Evolutionary conservation across 2,113 vertebrate species (phyloP), one percentile per base, ranked within the genome.

Genomic region (Gnathonemus longibarbis): DNA sequence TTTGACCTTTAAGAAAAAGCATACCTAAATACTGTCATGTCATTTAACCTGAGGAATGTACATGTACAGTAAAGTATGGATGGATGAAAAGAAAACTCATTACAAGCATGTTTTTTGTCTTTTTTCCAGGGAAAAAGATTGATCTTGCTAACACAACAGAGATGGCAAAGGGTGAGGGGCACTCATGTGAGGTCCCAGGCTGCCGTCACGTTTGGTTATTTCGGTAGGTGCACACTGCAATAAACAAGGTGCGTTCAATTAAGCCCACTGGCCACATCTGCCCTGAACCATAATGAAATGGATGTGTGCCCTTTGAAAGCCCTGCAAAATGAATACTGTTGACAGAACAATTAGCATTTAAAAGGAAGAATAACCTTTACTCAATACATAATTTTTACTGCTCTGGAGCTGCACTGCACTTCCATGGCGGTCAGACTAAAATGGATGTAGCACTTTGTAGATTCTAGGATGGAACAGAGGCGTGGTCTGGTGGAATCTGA

Each of bases 281-380:
- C 89, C 91, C 92, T 92, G 92, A 94, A 94, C 93, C 90, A 90
- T 94, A 96, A 95, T 94, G 94, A 94, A 96, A 96, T 90, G 90
- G 91, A 94, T 49, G n/a, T 56, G 31, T 97, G 95, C 94, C 96
- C 96, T 97, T 97, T 97, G 95, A 95, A 94, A 96, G 93, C 91
- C 91, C 93, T 92, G 94, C 94, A 94, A 96, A 97, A 97, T 96
- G 94, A 97, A 97, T 95, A 96, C 93, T 95, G 91, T 95, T 97
- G 96, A 96, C 94, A 96, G 96, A 97, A 96, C 95, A 97, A 97
- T 97, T 97, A 97, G 95, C 97, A 96, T 97, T 97, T 97, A 95
- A 95, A 96, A 96, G 95, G 95, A 93, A 95, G 92, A 93, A 93
- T 97, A 96, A 97, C 97, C 96, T 98, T 97, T 96, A 94, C 94